Evolutionary conservation across 2,113 vertebrate species (phyloP).

Genomic region (Pomatostomus ruficeps): DNA sequence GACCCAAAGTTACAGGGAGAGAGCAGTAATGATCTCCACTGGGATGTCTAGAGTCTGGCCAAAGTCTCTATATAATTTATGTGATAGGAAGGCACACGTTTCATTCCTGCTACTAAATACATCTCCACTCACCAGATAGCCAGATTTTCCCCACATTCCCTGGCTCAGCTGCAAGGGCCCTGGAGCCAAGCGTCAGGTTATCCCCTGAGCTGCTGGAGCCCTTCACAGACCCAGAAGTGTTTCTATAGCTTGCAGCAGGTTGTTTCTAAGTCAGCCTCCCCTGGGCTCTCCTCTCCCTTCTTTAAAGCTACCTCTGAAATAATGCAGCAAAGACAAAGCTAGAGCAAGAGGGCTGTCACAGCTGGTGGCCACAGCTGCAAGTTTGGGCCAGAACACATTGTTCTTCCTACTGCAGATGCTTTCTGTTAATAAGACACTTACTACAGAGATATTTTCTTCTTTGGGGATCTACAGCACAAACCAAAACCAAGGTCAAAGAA

Average conservation of each 20-base stretch:
- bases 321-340: neutral
- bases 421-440: neutral
- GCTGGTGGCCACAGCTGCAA: conserved; percentile 37
- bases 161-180: neutral
- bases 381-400: conserved; percentile 11
- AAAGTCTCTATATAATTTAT: neutral
- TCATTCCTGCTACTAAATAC: neutral
- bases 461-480: neutral
- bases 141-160: neutral
- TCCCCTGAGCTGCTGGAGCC: neutral
- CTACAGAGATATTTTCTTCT: neutral
- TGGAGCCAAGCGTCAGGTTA: neutral
- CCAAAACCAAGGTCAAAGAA: neutral
- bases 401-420: conserved; percentile 17
- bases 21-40: neutral
- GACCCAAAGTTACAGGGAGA: neutral
- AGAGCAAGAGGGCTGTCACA: neutral
- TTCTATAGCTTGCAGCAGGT: neutral
- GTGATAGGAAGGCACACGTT: neutral
- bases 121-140: neutral
- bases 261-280: neutral
- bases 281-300: neutral
- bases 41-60: neutral
- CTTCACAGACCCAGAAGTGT: neutral
- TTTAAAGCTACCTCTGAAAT: neutral